These are phyloP conservation scores for Castor canadensis DNA, from an alignment of 2,113 vertebrate genomes.

Conservation along the genomic window DNA sequence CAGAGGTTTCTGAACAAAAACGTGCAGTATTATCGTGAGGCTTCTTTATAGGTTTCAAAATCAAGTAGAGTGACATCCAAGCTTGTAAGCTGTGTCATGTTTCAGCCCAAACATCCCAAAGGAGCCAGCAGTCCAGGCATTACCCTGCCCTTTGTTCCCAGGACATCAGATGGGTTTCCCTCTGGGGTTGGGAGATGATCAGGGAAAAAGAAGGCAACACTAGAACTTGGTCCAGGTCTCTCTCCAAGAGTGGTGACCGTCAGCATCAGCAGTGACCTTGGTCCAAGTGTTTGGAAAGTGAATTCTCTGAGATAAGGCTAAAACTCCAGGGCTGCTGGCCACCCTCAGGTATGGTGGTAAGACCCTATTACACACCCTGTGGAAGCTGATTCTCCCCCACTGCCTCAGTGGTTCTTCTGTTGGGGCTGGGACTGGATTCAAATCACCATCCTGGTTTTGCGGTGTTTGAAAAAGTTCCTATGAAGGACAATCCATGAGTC, in stretches of 20 bases:
- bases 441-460: not conserved
- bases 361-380: fast-evolving
- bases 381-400: fast-evolving
- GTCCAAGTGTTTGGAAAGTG: not conserved
- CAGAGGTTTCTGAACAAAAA: not conserved
- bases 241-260: not conserved
- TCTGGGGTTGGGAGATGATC: not conserved
- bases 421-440: no score
- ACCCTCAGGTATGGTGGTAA: fast-evolving
- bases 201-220: not conserved
- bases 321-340: no score
- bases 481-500: not conserved
- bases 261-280: not conserved
- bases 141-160: not conserved
- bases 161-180: not conserved
- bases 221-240: not conserved
- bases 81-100: not conserved
- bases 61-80: not conserved
- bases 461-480: not conserved
- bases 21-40: not conserved
- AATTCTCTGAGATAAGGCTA: not conserved
- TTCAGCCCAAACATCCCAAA: not conserved
- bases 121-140: not conserved
- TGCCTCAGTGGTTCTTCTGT: fast-evolving
- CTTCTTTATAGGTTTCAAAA: not conserved